A percentile compares a stretch with the other conserved stretches of the same genome.
Conservation (phyloP, 92 coral and sea anemone species). For the Epizoanthus fatuus region DNA sequence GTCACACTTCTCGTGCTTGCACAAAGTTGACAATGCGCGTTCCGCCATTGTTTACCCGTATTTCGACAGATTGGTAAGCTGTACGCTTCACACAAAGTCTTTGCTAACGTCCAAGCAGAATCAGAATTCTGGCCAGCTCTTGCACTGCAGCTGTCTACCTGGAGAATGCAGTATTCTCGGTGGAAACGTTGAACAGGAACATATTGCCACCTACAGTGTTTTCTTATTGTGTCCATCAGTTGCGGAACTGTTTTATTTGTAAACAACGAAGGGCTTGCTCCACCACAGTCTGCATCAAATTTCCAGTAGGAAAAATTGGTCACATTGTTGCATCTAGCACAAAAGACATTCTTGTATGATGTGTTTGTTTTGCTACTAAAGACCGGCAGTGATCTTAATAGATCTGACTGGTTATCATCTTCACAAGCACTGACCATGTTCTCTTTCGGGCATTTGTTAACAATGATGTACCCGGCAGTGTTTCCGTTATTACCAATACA, state of each 20-base stretch:
- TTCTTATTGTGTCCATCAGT: background rate
- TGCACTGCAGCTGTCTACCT: background rate
- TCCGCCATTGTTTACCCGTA: background rate
- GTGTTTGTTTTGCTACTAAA: background rate
- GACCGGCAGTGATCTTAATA: constrained; percentile 3
- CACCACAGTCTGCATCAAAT: background rate
- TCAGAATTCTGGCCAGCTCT: no score
- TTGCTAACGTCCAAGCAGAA: background rate
- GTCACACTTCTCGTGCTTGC: background rate
- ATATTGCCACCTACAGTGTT: background rate
- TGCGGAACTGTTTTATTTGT: background rate
- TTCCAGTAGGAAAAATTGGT: constrained; percentile 6
- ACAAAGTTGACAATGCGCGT: constrained; percentile 2
- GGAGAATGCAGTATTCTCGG: background rate
- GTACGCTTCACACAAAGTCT: constrained; percentile 3
- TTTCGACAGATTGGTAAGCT: background rate
- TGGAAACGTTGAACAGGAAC: background rate
- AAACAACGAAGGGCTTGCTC: background rate
- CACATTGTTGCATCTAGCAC: constrained; percentile 18
- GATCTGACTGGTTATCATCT: background rate
- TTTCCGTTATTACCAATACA: background rate
- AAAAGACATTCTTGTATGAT: constrained; percentile 1
- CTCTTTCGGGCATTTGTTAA: background rate
- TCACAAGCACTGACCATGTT: background rate
- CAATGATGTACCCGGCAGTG: background rate